Conservation (phyloP, 2,113 vertebrate genomes). For the Rutilus rutilus region DNA sequence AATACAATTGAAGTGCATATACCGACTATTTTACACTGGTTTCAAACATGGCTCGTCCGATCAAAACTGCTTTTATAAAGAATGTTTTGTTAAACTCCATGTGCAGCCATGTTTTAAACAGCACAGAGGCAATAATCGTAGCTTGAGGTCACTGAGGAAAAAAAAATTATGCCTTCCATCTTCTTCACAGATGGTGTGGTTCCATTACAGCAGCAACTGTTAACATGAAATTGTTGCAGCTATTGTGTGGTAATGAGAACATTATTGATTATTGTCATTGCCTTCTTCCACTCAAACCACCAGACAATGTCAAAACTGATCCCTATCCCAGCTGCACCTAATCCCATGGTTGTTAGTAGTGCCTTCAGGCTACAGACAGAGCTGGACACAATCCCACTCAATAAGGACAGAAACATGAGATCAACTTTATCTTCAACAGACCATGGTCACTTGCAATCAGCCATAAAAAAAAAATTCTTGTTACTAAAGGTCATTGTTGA, state of each 20-base stretch:
- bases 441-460: conserved; percentile 19
- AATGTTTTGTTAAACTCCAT: not conserved
- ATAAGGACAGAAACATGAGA: conserved; percentile 42
- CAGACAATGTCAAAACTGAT: conserved; percentile 66
- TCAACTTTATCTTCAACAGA: conserved; percentile 38
- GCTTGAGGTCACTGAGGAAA: conserved; percentile 10
- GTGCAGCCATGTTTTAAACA: not conserved
- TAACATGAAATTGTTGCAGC: conserved; percentile 42
- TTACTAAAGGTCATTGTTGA: conserved; percentile 36
- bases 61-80: not conserved
- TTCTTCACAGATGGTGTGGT: conserved; percentile 38
- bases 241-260: conserved; percentile 68
- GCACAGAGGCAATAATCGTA: not conserved
- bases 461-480: conserved; percentile 19
- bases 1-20: not conserved
- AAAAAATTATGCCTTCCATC: conserved; percentile 18
- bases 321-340: conserved; percentile 62
- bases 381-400: conserved; percentile 38
- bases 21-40: not conserved
- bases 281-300: conserved; percentile 59
- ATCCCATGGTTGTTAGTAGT: conserved; percentile 58
- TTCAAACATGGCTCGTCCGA: not conserved
- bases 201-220: conserved; percentile 37
- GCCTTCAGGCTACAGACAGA: conserved; percentile 58
- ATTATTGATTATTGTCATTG: conserved; percentile 72